phyloP scores from a whole-genome alignment of 2,888 invertebrate species.

The Gastracanthus pulcherrimus region DNA sequence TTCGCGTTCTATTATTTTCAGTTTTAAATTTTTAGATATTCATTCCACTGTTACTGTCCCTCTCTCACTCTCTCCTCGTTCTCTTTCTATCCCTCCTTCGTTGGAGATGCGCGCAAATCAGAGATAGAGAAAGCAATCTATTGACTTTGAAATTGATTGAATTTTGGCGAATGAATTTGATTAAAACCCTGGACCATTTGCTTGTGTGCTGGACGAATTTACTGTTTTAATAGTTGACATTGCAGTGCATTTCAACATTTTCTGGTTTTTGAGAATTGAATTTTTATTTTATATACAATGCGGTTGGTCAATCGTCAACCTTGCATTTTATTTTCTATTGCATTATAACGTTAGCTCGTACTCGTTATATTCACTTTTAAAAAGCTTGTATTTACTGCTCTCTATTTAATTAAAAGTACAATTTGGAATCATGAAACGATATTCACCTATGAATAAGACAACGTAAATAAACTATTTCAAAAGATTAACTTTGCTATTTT shows the following conservation, averaged over 20 bases:
- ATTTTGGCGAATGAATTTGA: constrained; percentile 55
- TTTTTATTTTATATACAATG: constrained; percentile 45
- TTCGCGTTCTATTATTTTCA: not conserved
- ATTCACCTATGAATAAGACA: too few species aligned
- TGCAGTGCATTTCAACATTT: constrained; percentile 45
- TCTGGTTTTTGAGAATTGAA: constrained; percentile 27
- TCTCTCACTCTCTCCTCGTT: constrained; percentile 17
- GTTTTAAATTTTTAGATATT: not conserved
- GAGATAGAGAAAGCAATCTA: constrained; percentile 51
- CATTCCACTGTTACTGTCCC: not conserved
- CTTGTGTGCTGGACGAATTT: constrained; percentile 38
- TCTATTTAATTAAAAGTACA: not conserved
- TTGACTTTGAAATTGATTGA: constrained; percentile 55
- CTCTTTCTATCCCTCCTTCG: constrained; percentile 41
- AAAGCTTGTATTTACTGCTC: too few species aligned
- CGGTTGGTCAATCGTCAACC: constrained; percentile 21
- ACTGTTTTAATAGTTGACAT: constrained; percentile 53
- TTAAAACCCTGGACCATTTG: constrained; percentile 41
- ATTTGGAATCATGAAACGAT: too few species aligned
- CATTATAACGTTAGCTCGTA: too few species aligned
- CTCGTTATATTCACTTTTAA: too few species aligned
- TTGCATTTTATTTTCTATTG: too few species aligned
- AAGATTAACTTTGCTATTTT: too few species aligned
- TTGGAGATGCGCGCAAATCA: constrained; percentile 40
- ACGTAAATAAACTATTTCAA: too few species aligned